A percentile compares a stretch with the other conserved stretches of the same genome.
Evolutionary conservation across 2,888 invertebrate species (phyloP).

Genomic region (Nomada hirtipes): DNA sequence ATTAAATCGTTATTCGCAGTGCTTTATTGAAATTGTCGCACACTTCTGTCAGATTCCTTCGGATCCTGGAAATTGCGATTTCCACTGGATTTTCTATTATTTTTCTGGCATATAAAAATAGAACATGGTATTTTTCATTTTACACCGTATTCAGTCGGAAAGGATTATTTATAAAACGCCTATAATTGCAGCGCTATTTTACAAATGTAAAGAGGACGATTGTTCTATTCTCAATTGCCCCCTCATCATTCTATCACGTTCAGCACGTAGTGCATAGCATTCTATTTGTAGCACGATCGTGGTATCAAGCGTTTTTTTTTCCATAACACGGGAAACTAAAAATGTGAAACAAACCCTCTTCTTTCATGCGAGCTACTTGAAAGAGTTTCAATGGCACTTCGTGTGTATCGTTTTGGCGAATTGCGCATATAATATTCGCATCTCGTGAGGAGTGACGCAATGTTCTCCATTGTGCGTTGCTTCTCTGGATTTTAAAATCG

Average conservation of each 20-base stretch:
- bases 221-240: constrained; percentile 2
- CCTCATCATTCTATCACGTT: not conserved
- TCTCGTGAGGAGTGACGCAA: no score
- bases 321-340: not conserved
- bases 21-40: no score
- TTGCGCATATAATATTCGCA: no score
- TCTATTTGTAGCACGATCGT: not conserved
- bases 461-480: no score
- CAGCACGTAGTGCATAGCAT: not conserved
- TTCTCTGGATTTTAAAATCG: no score
- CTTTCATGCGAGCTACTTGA: not conserved
- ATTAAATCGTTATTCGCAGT: no score
- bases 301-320: not conserved
- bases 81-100: no score
- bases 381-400: not conserved
- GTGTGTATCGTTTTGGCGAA: no score
- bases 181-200: not conserved
- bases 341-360: not conserved
- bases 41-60: no score
- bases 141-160: not conserved
- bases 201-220: not conserved
- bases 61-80: no score
- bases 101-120: not conserved
- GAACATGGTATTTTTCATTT: not conserved
- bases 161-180: not conserved